Base-by-base conservation (phyloP, 2,113 vertebrate species). In the Pangasianodon hypophthalmus region DNA sequence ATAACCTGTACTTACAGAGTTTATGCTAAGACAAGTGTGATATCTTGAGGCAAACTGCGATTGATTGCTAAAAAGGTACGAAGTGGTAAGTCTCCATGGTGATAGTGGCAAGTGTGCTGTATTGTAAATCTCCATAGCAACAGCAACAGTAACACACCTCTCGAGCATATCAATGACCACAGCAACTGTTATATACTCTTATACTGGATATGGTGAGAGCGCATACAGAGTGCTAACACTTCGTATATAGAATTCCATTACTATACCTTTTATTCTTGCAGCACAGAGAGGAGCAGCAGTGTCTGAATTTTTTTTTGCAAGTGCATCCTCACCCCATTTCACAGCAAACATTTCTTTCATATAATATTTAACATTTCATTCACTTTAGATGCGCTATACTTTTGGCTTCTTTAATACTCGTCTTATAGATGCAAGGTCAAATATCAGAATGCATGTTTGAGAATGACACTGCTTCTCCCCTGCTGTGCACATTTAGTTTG, bases 1-100 rank as follows among this genome's bases (percentile, higher is more conserved):
- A n/a, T n/a, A 73, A 96, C 96, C 97, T 96, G 96, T 96, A 96
- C 94, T 16, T 86, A 6, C 77, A 84, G 52, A 92, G 46, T 60
- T 48, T 56, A 79, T 21, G 26, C 73, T 48, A n/a, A 75, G 21
- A 85, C 58, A 90, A 64, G 85, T 81, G 73, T 81, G 84, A n/a
- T 80, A 85, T 91, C 87, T 92, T 93, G 92, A 69, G 91, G 94
- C 95, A 93, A 97, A 97, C 96, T 97, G 97, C 96, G 97, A 96
- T 97, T 93, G 69, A 88, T 88, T 91, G 62, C 84, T 88, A 86
- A 87, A 60, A 92, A 90, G 73, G 73, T 91, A 86, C 67, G 71
- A 87, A 91, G 64, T 84, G 87, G 77, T 90, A 71, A 81, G 84
- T 90, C 67, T 84, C 71, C 85, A 86, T 82, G 88, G 84, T 58